Conservation (phyloP, 1,140 invertebrate genomes). For the Meteorus sp. region DNA sequence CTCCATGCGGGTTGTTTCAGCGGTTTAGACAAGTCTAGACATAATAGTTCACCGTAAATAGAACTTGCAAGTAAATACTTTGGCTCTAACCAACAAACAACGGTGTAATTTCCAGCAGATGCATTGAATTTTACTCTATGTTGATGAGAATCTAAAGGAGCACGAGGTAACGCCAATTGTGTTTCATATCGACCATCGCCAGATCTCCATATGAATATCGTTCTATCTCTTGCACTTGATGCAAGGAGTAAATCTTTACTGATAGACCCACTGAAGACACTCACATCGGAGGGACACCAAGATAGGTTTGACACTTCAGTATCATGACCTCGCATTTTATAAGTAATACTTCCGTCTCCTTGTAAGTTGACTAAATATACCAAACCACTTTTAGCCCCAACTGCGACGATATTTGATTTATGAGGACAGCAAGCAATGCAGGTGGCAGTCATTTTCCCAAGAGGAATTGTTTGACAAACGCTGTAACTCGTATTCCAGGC, state of each 20-base stretch:
- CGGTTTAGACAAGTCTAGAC: slow-evolving; percentile 50
- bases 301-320: slow-evolving; percentile 69
- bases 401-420: slow-evolving; percentile 62
- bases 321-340: slow-evolving; percentile 72
- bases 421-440: slow-evolving; percentile 68
- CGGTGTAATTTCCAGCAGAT: slow-evolving; percentile 51
- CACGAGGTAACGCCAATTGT: slow-evolving; percentile 41
- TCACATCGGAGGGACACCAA: slow-evolving; percentile 70
- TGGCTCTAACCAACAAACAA: slow-evolving; percentile 62
- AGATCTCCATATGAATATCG: slow-evolving; percentile 62
- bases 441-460: slow-evolving; percentile 60
- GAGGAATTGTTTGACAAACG: slow-evolving; percentile 47
- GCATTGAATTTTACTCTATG: slow-evolving; percentile 40
- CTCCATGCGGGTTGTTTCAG: slow-evolving; percentile 39
- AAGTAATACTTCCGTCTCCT: slow-evolving; percentile 63
- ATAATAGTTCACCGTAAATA: slow-evolving; percentile 59
- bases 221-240: slow-evolving; percentile 58
- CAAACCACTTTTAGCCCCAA: slow-evolving; percentile 69
- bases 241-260: slow-evolving; percentile 59
- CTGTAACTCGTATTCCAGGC: slow-evolving; percentile 68
- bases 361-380: slow-evolving; percentile 65
- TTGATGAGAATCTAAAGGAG: slow-evolving; percentile 30
- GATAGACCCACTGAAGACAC: slow-evolving; percentile 48
- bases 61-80: slow-evolving; percentile 57
- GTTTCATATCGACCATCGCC: slow-evolving; percentile 61